Base-by-base conservation (phyloP, 1,140 invertebrate species). In the Schlechtendalia chinensis region DNA sequence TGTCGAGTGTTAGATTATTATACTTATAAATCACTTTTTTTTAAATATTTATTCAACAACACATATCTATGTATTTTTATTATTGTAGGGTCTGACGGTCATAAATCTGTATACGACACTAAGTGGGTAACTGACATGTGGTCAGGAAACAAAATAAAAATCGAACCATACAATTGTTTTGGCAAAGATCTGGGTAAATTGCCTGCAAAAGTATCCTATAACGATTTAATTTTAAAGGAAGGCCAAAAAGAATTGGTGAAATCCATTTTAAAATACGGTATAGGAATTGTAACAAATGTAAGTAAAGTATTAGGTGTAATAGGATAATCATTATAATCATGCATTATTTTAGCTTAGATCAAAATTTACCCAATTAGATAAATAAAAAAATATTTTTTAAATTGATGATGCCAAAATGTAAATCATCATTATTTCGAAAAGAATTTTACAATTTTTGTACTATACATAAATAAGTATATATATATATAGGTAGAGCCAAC, bases 401-500 rank as follows among this genome's bases (percentile, higher is more conserved):
- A 8, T 8, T 8, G 8, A 3, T 11, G 5, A 50, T 12, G 12
- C 47, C 12, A 50, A 50, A 50, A 50, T 50, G 32, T 39, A 39
- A 39, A 39, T 39, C 8, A 39, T 39, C 8, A 8, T 39, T 45
- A 45, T 45, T 4, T 50, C 11, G 47, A 12, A 12, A 50, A 12
- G 1, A 6, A 50, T 6, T 50, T 50, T 19, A 32, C 0, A 32
- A 10, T 29, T 29, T 32, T 8, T 29, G 3, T 29, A 61, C 27
- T 53, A 27, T n/a, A n/a, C n/a, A n/a, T n/a, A n/a, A n/a, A n/a
- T n/a, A n/a, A n/a, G n/a, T n/a, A n/a, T n/a, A n/a, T n/a, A n/a
- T n/a, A n/a, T 54, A 58, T 84, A 17, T 81, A 89, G 88, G 88
- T 89, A 10, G 84, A 85, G 12, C 83, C 85, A 61, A 86, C 84